Percentiles rank a stretch among this genome's conserved stretches.
Conservation (phyloP, 2,888 invertebrate species). For the Nemotelus nigrinus region DNA sequence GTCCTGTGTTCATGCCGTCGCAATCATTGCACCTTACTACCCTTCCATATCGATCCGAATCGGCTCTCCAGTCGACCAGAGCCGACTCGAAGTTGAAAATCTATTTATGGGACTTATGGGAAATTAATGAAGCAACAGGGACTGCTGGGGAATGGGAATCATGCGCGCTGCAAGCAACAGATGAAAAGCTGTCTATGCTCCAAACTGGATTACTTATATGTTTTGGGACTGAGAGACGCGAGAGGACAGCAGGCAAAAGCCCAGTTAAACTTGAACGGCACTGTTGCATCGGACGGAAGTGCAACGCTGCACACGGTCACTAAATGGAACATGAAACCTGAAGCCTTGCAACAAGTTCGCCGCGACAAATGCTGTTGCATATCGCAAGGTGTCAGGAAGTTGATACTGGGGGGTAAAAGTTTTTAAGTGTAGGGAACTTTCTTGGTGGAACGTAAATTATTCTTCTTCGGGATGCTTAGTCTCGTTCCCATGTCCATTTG, state of each 20-base stretch:
- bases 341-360: background rate
- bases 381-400: no score
- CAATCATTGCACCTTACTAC: constrained; percentile 2
- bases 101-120: constrained; percentile 42
- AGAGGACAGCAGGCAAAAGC: background rate
- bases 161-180: constrained; percentile 39
- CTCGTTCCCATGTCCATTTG: no score
- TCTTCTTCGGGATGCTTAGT: no score
- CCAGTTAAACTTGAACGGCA: no score
- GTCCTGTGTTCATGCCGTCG: constrained; percentile 7
- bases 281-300: no score
- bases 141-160: constrained; percentile 34
- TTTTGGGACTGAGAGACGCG: background rate
- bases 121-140: constrained; percentile 39
- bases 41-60: constrained; percentile 28
- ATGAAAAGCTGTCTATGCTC: constrained; percentile 18
- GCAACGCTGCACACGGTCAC: background rate
- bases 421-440: no score
- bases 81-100: background rate
- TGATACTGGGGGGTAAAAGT: no score
- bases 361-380: background rate
- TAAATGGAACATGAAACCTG: background rate
- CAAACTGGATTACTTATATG: background rate
- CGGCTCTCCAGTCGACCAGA: constrained; percentile 13
- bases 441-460: no score